A percentile compares a stretch with the other conserved stretches of the same genome.
Conservation (phyloP, 1,140 invertebrate species). For the Medauroidea extradentata region DNA sequence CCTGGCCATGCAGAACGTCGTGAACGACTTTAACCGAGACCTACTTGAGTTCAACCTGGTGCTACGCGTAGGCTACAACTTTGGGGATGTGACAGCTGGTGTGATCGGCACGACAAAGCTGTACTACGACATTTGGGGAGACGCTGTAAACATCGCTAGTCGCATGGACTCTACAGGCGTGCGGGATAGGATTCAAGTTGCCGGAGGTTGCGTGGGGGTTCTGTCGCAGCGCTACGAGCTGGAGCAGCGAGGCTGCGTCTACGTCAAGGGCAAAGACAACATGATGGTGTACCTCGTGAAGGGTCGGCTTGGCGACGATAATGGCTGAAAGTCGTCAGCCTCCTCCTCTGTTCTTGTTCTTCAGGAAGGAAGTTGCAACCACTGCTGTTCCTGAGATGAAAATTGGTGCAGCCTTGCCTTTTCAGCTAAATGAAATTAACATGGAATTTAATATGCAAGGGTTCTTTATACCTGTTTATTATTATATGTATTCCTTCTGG, state of each 20-base stretch:
- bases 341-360: too few species aligned
- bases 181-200: conserved; percentile 79
- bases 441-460: too few species aligned
- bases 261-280: conserved; percentile 93
- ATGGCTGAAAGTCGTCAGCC: not conserved
- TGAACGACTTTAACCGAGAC: conserved; percentile 84
- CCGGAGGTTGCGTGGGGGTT: conserved; percentile 63
- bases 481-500: too few species aligned
- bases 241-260: conserved; percentile 79
- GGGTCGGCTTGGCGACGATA: conserved; percentile 1
- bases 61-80: conserved; percentile 79
- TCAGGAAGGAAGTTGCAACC: too few species aligned
- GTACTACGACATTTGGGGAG: conserved; percentile 98
- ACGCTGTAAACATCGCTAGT: conserved; percentile 95
- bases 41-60: conserved; percentile 85
- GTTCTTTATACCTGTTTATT: too few species aligned
- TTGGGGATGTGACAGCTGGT: conserved; percentile 89
- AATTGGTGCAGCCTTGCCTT: too few species aligned
- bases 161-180: conserved; percentile 93
- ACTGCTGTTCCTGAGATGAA: too few species aligned
- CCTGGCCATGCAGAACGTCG: conserved; percentile 77
- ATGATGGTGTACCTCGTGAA: conserved; percentile 80
- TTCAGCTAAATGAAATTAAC: too few species aligned
- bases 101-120: conserved; percentile 95
- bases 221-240: conserved; percentile 67